Evolutionary conservation across 2,797 vertebrate species (phyloP), one percentile per base, ranked within the genome.

Genomic region (Botia almorhae): DNA sequence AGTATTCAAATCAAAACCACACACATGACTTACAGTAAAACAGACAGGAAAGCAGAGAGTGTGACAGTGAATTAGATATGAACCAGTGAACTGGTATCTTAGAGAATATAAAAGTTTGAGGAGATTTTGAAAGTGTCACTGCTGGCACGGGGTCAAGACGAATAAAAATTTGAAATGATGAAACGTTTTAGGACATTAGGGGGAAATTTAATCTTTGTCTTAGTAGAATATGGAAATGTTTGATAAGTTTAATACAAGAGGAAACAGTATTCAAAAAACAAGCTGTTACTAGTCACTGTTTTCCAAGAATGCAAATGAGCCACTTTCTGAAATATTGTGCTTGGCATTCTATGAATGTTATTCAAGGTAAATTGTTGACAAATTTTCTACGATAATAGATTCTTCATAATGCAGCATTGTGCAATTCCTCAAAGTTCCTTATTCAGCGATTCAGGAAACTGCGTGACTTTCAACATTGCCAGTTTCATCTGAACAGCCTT

Each of bases 401-500:
- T 83, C 14, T 26, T 7, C 67, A 58, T 23, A 85, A 85, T 74
- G 68, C 16, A 8, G 58, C 33, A 33, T 19, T 63, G 13, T 29
- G 8, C 46, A 68, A 72, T 78, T 68, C 50, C 77, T 67, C 3
- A 2, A 72, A 55, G 56, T 81, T 81, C 58, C 63, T 76, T 51
- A 64, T 71, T 78, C 71, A 65, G 63, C 80, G 64, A 81, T 85
- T 64, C 1, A 64, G 16, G 16, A 88, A 90, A 73, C 51, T 69
- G 85, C 88, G 87, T 87, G 90, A 85, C 82, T 87, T 87, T 90
- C 82, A 65, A 82, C 83, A 84, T 87, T 89, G 90, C 87, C 88
- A 88, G 86, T 90, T 81, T 84, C 82, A 68, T 86, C 84, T 65
- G 61, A 33, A 26, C 53, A 17, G 43, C 75, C 33, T 80, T 80